phyloP scores from a whole-genome alignment of 2,113 vertebrate genomes.

The Galeopterus variegatus region DNA sequence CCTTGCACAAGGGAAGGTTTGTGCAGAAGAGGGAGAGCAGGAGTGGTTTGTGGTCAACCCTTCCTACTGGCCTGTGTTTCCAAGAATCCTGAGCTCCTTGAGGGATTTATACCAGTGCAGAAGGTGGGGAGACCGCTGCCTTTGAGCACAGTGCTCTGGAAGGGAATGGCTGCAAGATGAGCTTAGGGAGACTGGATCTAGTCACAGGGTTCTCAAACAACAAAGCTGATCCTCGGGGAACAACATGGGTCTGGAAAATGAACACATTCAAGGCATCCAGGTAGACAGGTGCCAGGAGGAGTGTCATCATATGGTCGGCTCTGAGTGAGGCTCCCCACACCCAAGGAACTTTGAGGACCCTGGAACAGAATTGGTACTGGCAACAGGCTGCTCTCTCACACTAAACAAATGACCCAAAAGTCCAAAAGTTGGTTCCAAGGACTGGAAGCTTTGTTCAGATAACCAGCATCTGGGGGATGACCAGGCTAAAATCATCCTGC shows the following conservation, averaged over 20 bases:
- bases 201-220: rapidly evolving
- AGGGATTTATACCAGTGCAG: not conserved
- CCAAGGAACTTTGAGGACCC: not conserved
- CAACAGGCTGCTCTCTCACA: no score
- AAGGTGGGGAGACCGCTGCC: not conserved
- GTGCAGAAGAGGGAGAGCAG: not conserved
- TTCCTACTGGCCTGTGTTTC: not conserved
- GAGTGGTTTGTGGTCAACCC: not conserved
- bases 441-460: no score
- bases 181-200: not conserved
- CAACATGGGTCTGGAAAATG: not conserved
- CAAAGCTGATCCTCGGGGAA: not conserved
- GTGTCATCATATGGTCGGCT: not conserved
- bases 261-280: not conserved
- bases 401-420: no score
- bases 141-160: not conserved
- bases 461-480: no score
- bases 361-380: not conserved
- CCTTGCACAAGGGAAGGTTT: not conserved
- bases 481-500: no score
- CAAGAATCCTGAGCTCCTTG: not conserved
- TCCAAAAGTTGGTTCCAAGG: no score
- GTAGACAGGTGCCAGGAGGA: not conserved
- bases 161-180: not conserved
- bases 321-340: not conserved